Evolutionary conservation across 2,888 invertebrate genomes (phyloP).

Genomic region (Petrolisthes cinctipes): DNA sequence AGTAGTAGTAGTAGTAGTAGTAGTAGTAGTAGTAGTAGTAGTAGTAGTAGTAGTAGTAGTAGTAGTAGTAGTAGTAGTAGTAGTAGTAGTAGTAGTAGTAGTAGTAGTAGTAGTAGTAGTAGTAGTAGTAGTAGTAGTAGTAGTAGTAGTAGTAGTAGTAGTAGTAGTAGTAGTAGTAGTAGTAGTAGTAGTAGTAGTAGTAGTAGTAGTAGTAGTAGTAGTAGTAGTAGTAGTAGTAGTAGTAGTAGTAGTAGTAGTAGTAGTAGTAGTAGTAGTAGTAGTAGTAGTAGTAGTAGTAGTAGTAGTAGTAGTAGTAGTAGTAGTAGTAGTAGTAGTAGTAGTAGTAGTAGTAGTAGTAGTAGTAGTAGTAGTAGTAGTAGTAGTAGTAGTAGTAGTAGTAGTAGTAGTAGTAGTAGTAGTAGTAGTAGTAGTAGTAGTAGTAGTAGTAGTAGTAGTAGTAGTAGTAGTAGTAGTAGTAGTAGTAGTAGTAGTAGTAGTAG

Average conservation of each 20-base stretch:
- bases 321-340: slow-evolving; percentile 35
- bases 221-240: slow-evolving; percentile 31
- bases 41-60: too few relatives aligned
- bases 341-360: slow-evolving; percentile 30
- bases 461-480: slow-evolving; percentile 26
- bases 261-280: slow-evolving; percentile 32
- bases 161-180: too few relatives aligned
- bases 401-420: slow-evolving; percentile 14
- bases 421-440: slow-evolving; percentile 21
- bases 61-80: too few relatives aligned
- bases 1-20: too few relatives aligned
- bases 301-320: slow-evolving; percentile 33
- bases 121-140: too few relatives aligned
- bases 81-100: too few relatives aligned
- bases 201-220: slow-evolving; percentile 19
- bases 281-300: slow-evolving; percentile 28
- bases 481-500: slow-evolving; percentile 19
- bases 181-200: slow-evolving; percentile 4
- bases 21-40: too few relatives aligned
- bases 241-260: slow-evolving; percentile 34
- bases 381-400: slow-evolving; percentile 21
- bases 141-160: too few relatives aligned
- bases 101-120: too few relatives aligned
- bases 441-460: slow-evolving; percentile 9
- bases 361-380: slow-evolving; percentile 16